Conservation (phyloP, 2,113 vertebrate species). For the Hippocampus barbouri region DNA sequence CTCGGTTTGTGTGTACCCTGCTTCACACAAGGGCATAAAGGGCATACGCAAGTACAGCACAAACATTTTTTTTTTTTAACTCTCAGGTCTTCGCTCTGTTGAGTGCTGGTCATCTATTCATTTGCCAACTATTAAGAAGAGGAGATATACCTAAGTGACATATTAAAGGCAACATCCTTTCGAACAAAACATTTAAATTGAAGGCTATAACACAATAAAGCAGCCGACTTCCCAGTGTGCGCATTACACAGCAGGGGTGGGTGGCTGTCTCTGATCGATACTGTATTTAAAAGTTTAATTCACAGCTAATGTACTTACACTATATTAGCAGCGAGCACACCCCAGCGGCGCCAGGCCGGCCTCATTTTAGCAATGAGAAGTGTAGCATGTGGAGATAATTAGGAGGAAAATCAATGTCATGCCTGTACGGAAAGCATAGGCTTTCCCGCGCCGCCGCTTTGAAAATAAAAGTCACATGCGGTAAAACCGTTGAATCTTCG, state of each 20-base stretch:
- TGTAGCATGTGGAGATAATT: slow-evolving; percentile 72
- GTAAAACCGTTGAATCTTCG: slow-evolving; percentile 10
- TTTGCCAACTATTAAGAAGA: background rate
- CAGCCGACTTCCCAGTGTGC: background rate
- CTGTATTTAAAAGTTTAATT: slow-evolving; percentile 59
- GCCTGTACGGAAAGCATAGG: slow-evolving; percentile 42
- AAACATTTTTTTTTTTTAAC: no score
- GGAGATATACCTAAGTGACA: background rate
- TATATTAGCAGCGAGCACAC: slow-evolving; percentile 34
- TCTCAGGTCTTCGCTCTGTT: background rate
- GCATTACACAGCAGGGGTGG: slow-evolving; percentile 11
- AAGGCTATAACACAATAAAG: background rate
- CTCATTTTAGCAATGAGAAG: slow-evolving; percentile 30
- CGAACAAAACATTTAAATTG: background rate
- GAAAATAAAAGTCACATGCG: slow-evolving; percentile 52
- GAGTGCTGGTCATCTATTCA: background rate
- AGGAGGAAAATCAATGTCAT: slow-evolving; percentile 65
- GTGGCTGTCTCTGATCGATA: slow-evolving; percentile 44
- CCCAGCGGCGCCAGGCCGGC: slow-evolving; percentile 21
- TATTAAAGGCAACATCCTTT: background rate
- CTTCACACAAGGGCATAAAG: no score
- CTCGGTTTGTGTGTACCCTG: no score
- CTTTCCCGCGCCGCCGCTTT: slow-evolving; percentile 41
- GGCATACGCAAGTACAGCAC: no score
- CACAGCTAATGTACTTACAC: slow-evolving; percentile 68